Conservation (phyloP, 1,140 invertebrate species). For the Panagrolaimus sp. region DNA sequence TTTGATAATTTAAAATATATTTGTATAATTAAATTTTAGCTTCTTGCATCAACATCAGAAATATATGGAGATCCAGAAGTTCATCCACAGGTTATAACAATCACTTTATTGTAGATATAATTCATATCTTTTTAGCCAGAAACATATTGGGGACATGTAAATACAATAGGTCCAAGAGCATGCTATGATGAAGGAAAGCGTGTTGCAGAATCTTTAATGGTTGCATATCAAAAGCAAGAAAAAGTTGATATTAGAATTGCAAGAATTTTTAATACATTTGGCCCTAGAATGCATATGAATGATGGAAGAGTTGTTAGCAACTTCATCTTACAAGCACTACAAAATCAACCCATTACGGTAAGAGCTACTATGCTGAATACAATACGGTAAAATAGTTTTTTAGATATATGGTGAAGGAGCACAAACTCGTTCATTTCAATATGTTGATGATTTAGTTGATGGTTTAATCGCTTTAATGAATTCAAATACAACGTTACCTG, state of each 20-base stretch:
- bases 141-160: conserved; percentile 95
- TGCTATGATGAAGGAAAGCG: conserved; percentile 99
- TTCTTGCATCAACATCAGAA: conserved; percentile 96
- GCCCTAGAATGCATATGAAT: conserved; percentile 97
- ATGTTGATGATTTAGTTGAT: conserved; percentile 91
- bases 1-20: too few species aligned
- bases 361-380: too few species aligned
- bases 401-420: conserved; percentile 83
- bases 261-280: conserved; percentile 97
- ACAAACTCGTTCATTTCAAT: conserved; percentile 96
- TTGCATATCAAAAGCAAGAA: conserved; percentile 94
- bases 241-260: conserved; percentile 88
- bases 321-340: conserved; percentile 91
- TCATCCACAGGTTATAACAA: too few species aligned
- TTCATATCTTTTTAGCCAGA: conserved; percentile 79
- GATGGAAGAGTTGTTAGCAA: conserved; percentile 97
- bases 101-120: too few species aligned
- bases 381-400: too few species aligned
- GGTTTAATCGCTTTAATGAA: conserved; percentile 86
- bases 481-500: conserved; percentile 82
- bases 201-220: conserved; percentile 89
- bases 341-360: conserved; percentile 87
- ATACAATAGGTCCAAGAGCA: conserved; percentile 87
- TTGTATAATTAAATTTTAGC: too few species aligned
- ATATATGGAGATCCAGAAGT: conserved; percentile 91